Evolutionary conservation across 2,888 invertebrate genomes (phyloP), one percentile per base, ranked within the genome.

Genomic region (Abrostola tripartita): DNA sequence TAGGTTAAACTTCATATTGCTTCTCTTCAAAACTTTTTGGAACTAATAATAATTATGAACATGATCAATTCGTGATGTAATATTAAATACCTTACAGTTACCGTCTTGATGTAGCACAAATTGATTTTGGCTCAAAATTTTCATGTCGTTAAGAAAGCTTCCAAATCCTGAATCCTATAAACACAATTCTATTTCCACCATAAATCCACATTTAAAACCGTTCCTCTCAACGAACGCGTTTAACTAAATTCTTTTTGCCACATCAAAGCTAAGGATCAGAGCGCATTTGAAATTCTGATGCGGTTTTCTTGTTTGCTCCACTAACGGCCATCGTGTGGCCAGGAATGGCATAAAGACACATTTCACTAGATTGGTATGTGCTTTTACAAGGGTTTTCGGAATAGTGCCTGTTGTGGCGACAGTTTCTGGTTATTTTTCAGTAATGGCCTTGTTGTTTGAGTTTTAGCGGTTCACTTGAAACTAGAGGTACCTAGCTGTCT

Each of bases 271-370:
- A 53, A 64, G 82, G 74, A 81, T 77, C 72, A 82, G 72, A 78
- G 70, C 71, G 72, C 77, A 88, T 88, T 88, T 88, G 88, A 86
- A 88, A 82, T 88, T 85, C 87, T 84, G 82, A 88, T 88, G 83
- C 64, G 86, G 85, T 85, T 85, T 81, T 83, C 86, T 83, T 86
- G 88, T 85, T 86, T 85, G 83, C 81, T 78, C 50, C 71, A 68
- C 70, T 76, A 78, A 79, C 75, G 71, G 72, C 54, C 61, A 72
- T 67, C 52, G 60, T 74, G 71, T 44, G 63, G 50, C 61, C 47
- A 53, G 51, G 47, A 40, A 40, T 51, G 52, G 24, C 58, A 52
- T 65, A 70, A 65, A 61, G 74, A 77, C 63, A 67, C 67, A 60
- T 69, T 79, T 73, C 47, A 55, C 57, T 76, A 73, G 76, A 76